Conservation (phyloP, 1,140 invertebrate species). For the Drosophila obscura region DNA sequence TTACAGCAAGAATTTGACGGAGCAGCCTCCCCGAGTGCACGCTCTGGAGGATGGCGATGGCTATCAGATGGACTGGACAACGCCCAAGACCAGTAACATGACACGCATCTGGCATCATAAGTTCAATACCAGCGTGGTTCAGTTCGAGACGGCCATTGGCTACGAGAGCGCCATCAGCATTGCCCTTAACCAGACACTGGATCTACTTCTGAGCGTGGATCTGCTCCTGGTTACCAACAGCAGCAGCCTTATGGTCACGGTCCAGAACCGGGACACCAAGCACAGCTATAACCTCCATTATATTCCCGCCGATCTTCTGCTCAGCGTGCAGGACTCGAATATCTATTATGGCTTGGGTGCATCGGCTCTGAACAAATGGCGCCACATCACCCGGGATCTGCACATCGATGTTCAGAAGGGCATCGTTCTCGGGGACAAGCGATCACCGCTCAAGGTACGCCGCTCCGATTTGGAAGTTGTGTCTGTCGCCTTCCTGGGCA, state of each 20-base stretch:
- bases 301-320: conserved; percentile 89
- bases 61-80: conserved; percentile 87
- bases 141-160: conserved; percentile 89
- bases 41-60: conserved; percentile 90
- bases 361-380: conserved; percentile 88
- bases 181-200: conserved; percentile 88
- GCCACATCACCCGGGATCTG: conserved; percentile 93
- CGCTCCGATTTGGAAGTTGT: conserved; percentile 90
- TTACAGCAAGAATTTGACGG: conserved; percentile 96
- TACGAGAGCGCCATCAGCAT: conserved; percentile 88
- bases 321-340: conserved; percentile 90
- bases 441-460: conserved; percentile 87
- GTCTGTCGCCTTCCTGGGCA: conserved; percentile 85
- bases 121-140: conserved; percentile 86
- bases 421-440: conserved; percentile 87
- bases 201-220: conserved; percentile 92
- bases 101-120: conserved; percentile 86
- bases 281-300: conserved; percentile 93
- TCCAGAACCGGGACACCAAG: conserved; percentile 91
- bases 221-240: conserved; percentile 90
- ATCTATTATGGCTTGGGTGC: conserved; percentile 94
- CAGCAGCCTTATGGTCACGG: conserved; percentile 90
- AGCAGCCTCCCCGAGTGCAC: conserved; percentile 88
- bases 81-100: conserved; percentile 87
- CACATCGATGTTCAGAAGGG: conserved; percentile 96